Percentiles rank a stretch among this genome's conserved stretches.
phyloP scores from a whole-genome alignment of 1,140 invertebrate species.

The Sesamia nonagrioides region DNA sequence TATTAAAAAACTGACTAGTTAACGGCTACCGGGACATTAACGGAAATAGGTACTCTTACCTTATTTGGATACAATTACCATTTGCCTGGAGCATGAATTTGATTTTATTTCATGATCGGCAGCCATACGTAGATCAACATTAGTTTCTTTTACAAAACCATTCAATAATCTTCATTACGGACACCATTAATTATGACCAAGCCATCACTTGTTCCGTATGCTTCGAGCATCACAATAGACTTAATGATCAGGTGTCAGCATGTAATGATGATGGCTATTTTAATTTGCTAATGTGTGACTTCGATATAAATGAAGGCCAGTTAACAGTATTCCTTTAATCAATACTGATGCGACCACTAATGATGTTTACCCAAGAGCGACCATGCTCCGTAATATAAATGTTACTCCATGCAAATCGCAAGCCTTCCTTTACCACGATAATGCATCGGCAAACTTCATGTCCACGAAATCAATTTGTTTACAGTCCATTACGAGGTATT shows the following conservation, averaged over 20 bases:
- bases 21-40: too few species aligned
- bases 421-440: slow-evolving; percentile 18
- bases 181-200: neutral
- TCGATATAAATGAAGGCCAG: slow-evolving; percentile 62
- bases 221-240: neutral
- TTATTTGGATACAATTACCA: too few species aligned
- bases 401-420: slow-evolving; percentile 52
- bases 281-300: slow-evolving; percentile 50
- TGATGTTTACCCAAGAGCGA: slow-evolving; percentile 51
- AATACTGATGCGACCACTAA: slow-evolving; percentile 39
- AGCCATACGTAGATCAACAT: neutral
- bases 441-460: neutral
- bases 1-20: too few species aligned
- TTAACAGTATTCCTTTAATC: slow-evolving; percentile 67
- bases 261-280: slow-evolving; percentile 42
- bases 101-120: neutral
- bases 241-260: slow-evolving; percentile 7
- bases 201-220: neutral
- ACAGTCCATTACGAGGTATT: slow-evolving; percentile 43
- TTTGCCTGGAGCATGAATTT: too few species aligned
- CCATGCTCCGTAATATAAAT: slow-evolving; percentile 49
- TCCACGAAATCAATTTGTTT: slow-evolving; percentile 37
- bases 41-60: too few species aligned
- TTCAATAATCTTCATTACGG: too few species aligned
- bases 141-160: neutral